Conservation (phyloP, 30 jellyfish, hydroid and myxozoan genomes). For the Pelagia noctiluca region DNA sequence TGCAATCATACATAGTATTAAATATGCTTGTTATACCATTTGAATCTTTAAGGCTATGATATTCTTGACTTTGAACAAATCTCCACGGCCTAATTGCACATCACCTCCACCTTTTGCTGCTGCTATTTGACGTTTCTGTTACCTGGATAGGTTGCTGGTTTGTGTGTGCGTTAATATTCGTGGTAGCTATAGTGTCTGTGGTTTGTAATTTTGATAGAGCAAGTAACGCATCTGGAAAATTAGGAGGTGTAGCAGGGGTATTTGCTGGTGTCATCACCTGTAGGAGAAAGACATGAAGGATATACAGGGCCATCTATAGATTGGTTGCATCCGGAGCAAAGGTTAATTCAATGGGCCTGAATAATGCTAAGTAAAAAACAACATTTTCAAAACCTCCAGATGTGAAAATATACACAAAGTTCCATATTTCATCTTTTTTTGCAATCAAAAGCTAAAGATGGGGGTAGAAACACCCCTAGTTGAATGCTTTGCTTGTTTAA, state of each 20-base stretch:
- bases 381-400: no score
- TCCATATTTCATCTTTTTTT: no score
- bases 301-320: neutral
- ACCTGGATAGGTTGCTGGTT: conserved; percentile 59
- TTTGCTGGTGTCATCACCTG: conserved; percentile 97
- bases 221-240: conserved; percentile 97
- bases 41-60: no score
- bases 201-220: conserved; percentile 97
- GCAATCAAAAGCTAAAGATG: no score
- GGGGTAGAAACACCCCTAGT: no score
- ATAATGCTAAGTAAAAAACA: no score
- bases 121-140: conserved; percentile 50
- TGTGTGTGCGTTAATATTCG: conserved; percentile 51
- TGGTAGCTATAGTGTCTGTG: conserved; percentile 57
- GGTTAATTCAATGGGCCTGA: no score
- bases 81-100: neutral
- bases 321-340: no score
- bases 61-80: neutral
- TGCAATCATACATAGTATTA: no score
- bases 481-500: no score
- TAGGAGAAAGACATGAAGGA: neutral
- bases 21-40: no score
- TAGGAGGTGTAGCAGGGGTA: conserved; percentile 99
- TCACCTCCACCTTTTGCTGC: conserved; percentile 71
- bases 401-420: no score